Evolutionary conservation across 2,797 vertebrate genomes (phyloP), one percentile per base, ranked within the genome.

Genomic region (Austrolebias charrua): DNA sequence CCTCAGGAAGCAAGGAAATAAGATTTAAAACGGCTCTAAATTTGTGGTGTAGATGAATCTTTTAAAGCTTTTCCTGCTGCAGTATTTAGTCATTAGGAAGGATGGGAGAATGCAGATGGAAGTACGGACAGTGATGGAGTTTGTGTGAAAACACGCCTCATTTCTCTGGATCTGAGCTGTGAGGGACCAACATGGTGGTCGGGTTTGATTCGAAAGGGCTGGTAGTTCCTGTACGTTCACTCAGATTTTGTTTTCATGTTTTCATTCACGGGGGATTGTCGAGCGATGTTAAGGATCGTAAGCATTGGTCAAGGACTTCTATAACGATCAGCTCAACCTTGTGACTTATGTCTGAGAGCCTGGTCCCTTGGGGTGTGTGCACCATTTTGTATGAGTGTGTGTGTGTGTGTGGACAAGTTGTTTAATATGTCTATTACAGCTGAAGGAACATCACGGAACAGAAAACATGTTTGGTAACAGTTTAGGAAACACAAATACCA

Each of bases 241-340:
- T 69, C 61, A 63, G 46, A 45, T 71, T 64, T 78, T 80, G 69
- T 76, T 81, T 85, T 80, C 82, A 81, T 71, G 63, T 42, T 80
- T 75, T 81, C 54, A 73, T 75, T 86, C 89, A 82, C 83, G 55
- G 70, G 89, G 89, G 89, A 89, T 63, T 73, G 66, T 2, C 75
- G 75, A 60, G 73, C 72, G 63, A 56, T 80, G 80, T 86, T 81
- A 67, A 78, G 75, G 78, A 78, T 81, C 48, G 70, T 80, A 78
- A 79, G 83, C 78, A 69, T 76, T 71, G 76, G 86, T 89, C 86
- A 90, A 88, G 89, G 86, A 85, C 85, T 84, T 83, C 82, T 75
- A 88, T 93, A 92, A 92, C 90, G 86, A 91, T 87, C 84, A 84
- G 80, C 76, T 90, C 89, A 90, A 91, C 90, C 92, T 90, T 90